Evolutionary conservation across 2,113 vertebrate genomes (phyloP), one percentile per base, ranked within the genome.

Genomic region (Megaceryle maxima): DNA sequence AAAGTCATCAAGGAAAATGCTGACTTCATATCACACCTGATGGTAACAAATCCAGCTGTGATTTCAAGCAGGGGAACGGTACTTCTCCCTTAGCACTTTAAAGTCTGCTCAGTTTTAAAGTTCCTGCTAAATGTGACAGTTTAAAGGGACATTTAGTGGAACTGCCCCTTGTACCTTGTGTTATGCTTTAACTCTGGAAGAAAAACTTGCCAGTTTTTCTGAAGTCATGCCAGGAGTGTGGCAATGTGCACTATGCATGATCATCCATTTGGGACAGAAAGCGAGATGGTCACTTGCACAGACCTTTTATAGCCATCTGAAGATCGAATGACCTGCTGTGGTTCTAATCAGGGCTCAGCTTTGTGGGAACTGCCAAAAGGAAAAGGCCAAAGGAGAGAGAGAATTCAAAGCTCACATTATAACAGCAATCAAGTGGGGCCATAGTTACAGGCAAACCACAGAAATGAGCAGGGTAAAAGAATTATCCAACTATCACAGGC

Each of bases 351-450:
- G 91, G 87, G 94, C 92, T 97, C 96, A 78, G 87, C 92, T 96
- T 77, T n/a, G 89, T 6, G 33, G 90, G 90, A 96, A 90, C 93
- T 96, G 96, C 97, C 93, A 95, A 96, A 85, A 96, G 66, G 78
- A 87, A 97, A 96, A 97, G 96, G 96, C 96, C 96, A 96, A 93
- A 97, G 93, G 92, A 96, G 93, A 97, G 95, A 91, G 92, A 96
- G 96, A 90, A 97, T 96, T 96, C 91, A 93, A 96, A 93, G 90
- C 76, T 92, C 94, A 94, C 94, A 94, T 94, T 93, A 67, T 95
- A 93, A 87, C 94, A 89, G 92, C 78, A 93, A 95, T 93, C 94
- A 93, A 95, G 57, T 6, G 9, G 81, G 80, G 70, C 94, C 95
- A 91, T 57, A 94, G 92, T 87, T 92, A 84, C 83, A 94, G 92